A percentile compares a stretch with the other conserved stretches of the same genome.
phyloP scores from a whole-genome alignment of 2,113 vertebrate genomes.

The Ameiurus melas region DNA sequence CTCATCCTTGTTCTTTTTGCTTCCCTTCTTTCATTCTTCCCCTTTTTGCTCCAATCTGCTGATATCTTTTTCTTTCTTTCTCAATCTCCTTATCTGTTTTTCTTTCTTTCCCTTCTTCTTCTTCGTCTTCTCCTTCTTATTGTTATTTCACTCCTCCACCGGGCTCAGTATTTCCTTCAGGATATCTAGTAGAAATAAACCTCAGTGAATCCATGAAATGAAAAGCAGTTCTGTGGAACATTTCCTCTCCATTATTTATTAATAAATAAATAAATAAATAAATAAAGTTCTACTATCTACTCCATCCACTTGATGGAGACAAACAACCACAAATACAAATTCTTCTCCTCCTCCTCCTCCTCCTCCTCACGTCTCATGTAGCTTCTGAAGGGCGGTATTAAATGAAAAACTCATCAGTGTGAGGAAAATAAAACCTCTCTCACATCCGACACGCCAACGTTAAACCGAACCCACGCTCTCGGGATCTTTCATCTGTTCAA shows the following conservation, averaged over 20 bases:
- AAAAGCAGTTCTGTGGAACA: too few species aligned
- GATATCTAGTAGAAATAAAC: too few species aligned
- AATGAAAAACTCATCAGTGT: background rate
- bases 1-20: background rate
- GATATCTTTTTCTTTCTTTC: background rate
- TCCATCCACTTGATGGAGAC: conserved; percentile 29
- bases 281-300: too few species aligned
- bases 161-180: background rate
- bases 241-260: too few species aligned
- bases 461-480: background rate
- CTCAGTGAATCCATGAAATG: too few species aligned
- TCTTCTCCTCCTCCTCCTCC: too few species aligned
- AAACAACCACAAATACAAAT: conserved; percentile 2
- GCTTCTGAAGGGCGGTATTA: too few species aligned
- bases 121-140: background rate
- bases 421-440: background rate
- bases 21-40: background rate
- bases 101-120: conserved; percentile 1
- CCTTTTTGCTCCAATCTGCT: background rate
- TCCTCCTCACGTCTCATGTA: too few species aligned
- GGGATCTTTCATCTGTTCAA: background rate
- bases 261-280: too few species aligned
- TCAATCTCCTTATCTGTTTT: background rate
- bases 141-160: too few species aligned
- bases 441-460: background rate